Percentiles rank a stretch among this genome's conserved stretches.
These are phyloP conservation scores for Lates calcarifer DNA, from an alignment of 2,113 vertebrate species.

Conservation along the genomic window DNA sequence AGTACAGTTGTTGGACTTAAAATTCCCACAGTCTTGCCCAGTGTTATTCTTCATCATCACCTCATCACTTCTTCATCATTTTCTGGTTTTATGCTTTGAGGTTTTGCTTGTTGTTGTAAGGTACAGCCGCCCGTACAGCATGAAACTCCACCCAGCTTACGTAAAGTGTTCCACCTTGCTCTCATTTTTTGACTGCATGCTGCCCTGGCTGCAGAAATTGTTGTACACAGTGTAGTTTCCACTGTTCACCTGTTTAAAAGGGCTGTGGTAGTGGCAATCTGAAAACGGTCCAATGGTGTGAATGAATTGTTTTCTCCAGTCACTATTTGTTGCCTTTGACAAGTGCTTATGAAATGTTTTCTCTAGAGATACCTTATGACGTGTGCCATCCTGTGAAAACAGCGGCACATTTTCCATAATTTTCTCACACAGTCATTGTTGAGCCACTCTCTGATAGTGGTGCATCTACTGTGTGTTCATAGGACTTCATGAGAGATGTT, in stretches of 20 bases:
- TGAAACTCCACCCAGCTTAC: constrained; percentile 7
- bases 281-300: background rate
- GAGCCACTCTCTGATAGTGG: background rate
- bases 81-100: background rate
- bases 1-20: background rate
- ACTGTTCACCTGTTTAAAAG: background rate
- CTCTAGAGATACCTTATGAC: background rate
- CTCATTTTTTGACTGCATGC: background rate
- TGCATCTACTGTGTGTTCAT: background rate
- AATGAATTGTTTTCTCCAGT: background rate
- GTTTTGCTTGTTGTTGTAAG: background rate
- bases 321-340: background rate
- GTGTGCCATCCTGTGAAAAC: background rate
- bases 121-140: no score
- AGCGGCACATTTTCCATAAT: background rate
- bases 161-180: constrained; percentile 2
- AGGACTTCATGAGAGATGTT: constrained; percentile 24
- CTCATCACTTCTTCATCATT: background rate
- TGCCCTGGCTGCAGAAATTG: constrained; percentile 1
- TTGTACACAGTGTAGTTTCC: background rate
- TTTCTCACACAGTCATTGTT: background rate
- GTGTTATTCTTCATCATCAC: background rate
- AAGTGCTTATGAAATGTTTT: background rate
- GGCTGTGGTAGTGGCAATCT: background rate
- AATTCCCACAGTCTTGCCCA: background rate